Conservation (phyloP, 1,140 invertebrate species). For the Hirudo medicinalis region DNA sequence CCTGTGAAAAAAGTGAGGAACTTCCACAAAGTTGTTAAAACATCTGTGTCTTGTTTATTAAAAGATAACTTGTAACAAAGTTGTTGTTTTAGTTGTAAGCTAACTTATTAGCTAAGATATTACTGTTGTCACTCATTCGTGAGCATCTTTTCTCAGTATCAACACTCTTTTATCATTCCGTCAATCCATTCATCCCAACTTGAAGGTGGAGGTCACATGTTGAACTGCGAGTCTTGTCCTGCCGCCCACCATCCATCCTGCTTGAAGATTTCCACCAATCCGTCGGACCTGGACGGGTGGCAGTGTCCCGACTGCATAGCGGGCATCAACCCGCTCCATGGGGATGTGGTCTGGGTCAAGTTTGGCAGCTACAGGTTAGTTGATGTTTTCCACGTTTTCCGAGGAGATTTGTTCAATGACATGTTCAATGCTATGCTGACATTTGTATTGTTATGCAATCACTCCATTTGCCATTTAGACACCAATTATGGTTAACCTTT, state of each 20-base stretch:
- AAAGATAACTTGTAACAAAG: no score
- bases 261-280: constrained; percentile 49
- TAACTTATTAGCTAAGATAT: neutral
- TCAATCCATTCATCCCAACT: neutral
- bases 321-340: constrained; percentile 70
- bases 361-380: constrained; percentile 57
- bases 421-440: no score
- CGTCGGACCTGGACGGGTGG: constrained; percentile 32
- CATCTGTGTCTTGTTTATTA: neutral
- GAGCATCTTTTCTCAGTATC: neutral
- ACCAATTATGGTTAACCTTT: no score
- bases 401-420: no score
- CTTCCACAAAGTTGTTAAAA: neutral
- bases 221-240: constrained; percentile 85
- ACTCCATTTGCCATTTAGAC: no score
- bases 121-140: neutral
- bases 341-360: constrained; percentile 87
- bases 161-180: constrained; percentile 12
- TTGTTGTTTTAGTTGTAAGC: no score
- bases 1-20: constrained; percentile 56
- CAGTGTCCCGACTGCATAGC: constrained; percentile 74
- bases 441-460: no score
- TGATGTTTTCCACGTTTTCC: neutral
- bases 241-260: constrained; percentile 78
- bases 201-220: constrained; percentile 60